Conservation (phyloP, 2,888 invertebrate species). For the Cristatella mucedo region DNA sequence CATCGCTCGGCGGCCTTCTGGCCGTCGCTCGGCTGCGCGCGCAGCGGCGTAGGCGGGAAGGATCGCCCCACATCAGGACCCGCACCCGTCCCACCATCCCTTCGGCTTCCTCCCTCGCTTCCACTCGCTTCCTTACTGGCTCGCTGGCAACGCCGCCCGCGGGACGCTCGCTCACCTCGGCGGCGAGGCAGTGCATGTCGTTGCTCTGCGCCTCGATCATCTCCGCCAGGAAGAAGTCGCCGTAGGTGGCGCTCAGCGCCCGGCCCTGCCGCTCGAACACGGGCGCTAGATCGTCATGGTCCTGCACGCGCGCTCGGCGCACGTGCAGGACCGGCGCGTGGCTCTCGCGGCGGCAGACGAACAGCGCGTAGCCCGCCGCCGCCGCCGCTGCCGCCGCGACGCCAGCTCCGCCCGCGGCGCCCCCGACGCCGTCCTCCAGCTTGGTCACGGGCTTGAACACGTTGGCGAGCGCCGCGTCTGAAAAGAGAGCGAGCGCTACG, state of each 20-base stretch:
- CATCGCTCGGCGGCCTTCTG: too few species aligned
- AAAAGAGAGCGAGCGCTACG: too few species aligned
- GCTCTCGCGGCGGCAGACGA: slow-evolving; percentile 28
- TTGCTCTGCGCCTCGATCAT: slow-evolving; percentile 38
- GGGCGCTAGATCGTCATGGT: slow-evolving; percentile 38
- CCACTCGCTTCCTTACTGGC: too few species aligned
- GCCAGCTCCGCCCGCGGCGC: too few species aligned
- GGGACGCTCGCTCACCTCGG: slow-evolving; percentile 37
- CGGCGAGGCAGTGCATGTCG: slow-evolving; percentile 35
- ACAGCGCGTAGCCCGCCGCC: slow-evolving; percentile 21
- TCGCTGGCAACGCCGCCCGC: too few species aligned
- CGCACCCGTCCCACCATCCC: too few species aligned
- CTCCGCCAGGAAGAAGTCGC: slow-evolving; percentile 38
- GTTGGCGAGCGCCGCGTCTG: slow-evolving; percentile 14
- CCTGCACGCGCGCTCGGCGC: slow-evolving; percentile 34
- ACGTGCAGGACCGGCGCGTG: slow-evolving; percentile 35
- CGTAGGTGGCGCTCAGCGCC: slow-evolving; percentile 33
- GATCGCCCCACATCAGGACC: too few species aligned
- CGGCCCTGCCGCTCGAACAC: slow-evolving; percentile 37
- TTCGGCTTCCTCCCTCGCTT: too few species aligned
- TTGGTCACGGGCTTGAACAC: slow-evolving; percentile 21
- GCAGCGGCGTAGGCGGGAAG: too few species aligned
- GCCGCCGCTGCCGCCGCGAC: too few species aligned
- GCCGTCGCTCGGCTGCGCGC: too few species aligned
- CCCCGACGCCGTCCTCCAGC: slow-evolving; percentile 14